Evolutionary conservation across 2,888 invertebrate species (phyloP), one percentile per base, ranked within the genome.

Genomic region (Brachyptera putata): DNA sequence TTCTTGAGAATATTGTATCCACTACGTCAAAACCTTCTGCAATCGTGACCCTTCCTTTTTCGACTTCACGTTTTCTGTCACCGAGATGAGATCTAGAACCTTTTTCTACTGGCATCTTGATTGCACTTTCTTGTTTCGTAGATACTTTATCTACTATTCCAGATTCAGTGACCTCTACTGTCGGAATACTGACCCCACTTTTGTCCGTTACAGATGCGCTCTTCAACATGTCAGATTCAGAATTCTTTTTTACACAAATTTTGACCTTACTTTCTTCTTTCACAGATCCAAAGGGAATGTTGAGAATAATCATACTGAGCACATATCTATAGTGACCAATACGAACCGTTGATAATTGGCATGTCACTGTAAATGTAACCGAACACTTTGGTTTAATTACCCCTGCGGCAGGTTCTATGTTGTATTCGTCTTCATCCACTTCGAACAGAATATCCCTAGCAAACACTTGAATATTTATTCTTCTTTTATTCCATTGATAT

Each of bases 401-500:
- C n/a, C 71, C 70, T 16, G 39, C 61, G 1, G 48, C 56, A 3
- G 72, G 71, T 49, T 66, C 39, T 22, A 74, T 67, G 3, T 57
- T 62, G 13, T 76, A 62, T 67, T 69, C 68, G 13, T 69, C 63
- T 1, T 66, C 11, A 4, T 63, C 63, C n/a, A 70, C 66, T 39
- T 69, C 49, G 56, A 69, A 65, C 62, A 57, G 66, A 9, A 48
- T 48, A n/a, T 18, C 61, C n/a, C 59, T 55, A 37, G 61, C 13
- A 7, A 25, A 41, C 30, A 56, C 2, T 22, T 50, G 5, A 24
- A 55, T n/a, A 9, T 26, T 13, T 14, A 55, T 24, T 58, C 61
- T 46, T 56, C 65, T 63, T 63, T 70, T 66, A 50, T 68, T 68
- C 75, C 74, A 71, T 58, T 68, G 68, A 58, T 69, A 74, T 49